Conservation (phyloP, 2,888 invertebrate genomes). For the Parascotia fuliginaria region DNA sequence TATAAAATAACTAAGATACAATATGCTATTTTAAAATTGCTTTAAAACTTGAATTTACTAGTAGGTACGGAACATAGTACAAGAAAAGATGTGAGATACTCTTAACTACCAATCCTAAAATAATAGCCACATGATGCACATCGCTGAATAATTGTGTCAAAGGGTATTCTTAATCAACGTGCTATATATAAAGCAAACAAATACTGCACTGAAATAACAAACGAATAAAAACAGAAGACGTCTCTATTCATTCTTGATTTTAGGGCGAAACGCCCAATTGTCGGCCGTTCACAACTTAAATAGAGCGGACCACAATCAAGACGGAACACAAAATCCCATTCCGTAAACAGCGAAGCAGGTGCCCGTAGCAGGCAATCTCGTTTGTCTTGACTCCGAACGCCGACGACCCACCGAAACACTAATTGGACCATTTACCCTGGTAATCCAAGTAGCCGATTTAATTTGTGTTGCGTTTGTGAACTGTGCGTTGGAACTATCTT, state of each 20-base stretch:
- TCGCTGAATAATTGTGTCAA: too few species aligned
- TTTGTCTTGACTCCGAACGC: constrained; percentile 67
- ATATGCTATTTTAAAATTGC: too few species aligned
- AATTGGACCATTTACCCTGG: constrained; percentile 80
- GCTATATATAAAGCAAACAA: neutral
- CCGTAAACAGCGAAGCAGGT: constrained; percentile 69
- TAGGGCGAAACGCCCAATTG: constrained; percentile 46
- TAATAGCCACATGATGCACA: too few species aligned
- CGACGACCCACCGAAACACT: constrained; percentile 70
- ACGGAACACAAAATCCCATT: constrained; percentile 56
- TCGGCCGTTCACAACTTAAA: constrained; percentile 49
- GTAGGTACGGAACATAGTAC: too few species aligned
- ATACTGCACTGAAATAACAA: neutral
- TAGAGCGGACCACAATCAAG: constrained; percentile 61
- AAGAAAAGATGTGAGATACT: too few species aligned
- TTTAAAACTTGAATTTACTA: too few species aligned
- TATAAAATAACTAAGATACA: too few species aligned
- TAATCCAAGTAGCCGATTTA: constrained; percentile 78
- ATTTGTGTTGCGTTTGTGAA: constrained; percentile 65
- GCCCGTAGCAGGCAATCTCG: constrained; percentile 72
- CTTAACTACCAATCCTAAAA: too few species aligned
- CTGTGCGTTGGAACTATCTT: constrained; percentile 37
- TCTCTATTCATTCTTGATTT: constrained; percentile 36
- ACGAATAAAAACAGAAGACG: constrained; percentile 5
- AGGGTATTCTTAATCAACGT: neutral